Evolutionary conservation across 2,113 vertebrate species (phyloP).

Genomic region (Elephas maximus): DNA sequence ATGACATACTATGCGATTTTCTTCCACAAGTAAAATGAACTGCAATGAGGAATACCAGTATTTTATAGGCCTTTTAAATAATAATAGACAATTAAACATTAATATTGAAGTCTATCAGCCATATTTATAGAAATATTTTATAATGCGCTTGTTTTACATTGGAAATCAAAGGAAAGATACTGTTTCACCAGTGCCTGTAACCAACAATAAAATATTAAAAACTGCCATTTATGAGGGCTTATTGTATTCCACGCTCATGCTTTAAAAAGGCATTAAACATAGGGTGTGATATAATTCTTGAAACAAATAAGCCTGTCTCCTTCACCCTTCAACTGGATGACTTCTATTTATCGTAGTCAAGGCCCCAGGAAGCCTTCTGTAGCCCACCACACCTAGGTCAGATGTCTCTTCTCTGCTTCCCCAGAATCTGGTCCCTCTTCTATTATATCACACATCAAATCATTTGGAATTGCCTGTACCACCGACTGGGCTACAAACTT

Average conservation of each 20-base stretch:
- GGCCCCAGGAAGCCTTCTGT: constrained; percentile 15
- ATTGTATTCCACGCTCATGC: background rate
- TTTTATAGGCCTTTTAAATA: constrained; percentile 29
- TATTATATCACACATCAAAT: background rate
- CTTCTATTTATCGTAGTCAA: background rate
- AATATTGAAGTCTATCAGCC: constrained; percentile 4
- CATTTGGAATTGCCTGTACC: background rate
- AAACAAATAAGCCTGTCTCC: background rate
- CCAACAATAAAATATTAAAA: constrained; percentile 16
- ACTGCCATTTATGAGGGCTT: background rate
- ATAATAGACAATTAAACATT: constrained; percentile 59
- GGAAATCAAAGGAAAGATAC: constrained; percentile 26
- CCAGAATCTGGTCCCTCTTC: background rate
- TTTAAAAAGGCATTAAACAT: background rate
- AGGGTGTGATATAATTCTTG: background rate
- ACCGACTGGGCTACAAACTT: background rate
- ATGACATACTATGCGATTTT: background rate
- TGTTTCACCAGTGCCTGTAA: background rate
- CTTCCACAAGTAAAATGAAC: constrained; percentile 41
- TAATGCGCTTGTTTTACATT: constrained; percentile 16
- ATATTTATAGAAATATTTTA: constrained; percentile 40
- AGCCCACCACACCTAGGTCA: background rate
- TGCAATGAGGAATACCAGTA: background rate
- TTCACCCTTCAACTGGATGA: constrained; percentile 1
- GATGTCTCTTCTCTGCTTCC: background rate